Percentiles rank a stretch among this genome's conserved stretches.
These are phyloP conservation scores for Tetramorium parvispinum DNA, from an alignment of 1,140 invertebrate species.

Conservation along the genomic window DNA sequence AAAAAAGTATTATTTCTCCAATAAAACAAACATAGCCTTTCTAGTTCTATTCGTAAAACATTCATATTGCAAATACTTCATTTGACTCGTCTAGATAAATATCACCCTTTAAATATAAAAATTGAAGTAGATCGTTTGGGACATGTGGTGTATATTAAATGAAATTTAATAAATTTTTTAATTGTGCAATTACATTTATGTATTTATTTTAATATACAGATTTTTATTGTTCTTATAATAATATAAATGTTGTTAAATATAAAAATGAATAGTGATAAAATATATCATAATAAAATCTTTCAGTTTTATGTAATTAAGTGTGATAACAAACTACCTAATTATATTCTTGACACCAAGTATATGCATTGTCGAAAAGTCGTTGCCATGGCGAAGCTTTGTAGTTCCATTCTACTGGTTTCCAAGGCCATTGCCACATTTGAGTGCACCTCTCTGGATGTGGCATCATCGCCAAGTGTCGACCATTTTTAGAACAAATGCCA, in stretches of 20 bases:
- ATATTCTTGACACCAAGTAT: constrained; percentile 89
- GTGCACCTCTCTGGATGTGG: constrained; percentile 98
- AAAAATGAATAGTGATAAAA: background rate
- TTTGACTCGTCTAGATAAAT: too few species aligned
- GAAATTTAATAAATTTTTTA: too few species aligned
- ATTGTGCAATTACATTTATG: too few species aligned
- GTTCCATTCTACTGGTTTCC: constrained; percentile 87
- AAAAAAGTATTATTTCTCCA: too few species aligned
- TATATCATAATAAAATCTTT: background rate
- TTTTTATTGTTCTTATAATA: too few species aligned
- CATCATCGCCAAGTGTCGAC: constrained; percentile 98
- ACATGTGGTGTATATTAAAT: too few species aligned
- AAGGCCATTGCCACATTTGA: constrained; percentile 94
- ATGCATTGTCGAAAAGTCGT: constrained; percentile 96
- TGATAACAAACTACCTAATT: background rate
- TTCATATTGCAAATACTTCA: too few species aligned
- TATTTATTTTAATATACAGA: too few species aligned
- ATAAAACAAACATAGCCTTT: too few species aligned
- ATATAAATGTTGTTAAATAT: background rate
- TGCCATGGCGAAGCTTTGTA: constrained; percentile 94
- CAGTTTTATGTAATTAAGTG: background rate
- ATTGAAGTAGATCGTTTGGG: too few species aligned
- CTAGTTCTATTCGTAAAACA: too few species aligned
- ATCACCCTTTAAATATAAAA: too few species aligned
- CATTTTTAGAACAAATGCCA: constrained; percentile 94